Conservation (phyloP, 2,888 invertebrate genomes). For the Scaptomyza flava region DNA sequence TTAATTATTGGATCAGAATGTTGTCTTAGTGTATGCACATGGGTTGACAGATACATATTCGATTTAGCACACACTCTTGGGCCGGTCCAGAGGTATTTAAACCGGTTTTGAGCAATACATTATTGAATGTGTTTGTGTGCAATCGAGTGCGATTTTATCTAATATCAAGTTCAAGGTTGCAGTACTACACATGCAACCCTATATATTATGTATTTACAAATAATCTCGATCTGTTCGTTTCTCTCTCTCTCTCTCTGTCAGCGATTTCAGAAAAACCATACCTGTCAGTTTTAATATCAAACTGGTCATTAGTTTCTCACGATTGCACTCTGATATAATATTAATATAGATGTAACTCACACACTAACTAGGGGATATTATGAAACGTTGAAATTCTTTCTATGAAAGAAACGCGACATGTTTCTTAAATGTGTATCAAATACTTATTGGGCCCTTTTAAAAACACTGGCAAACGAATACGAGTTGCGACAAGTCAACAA, state of each 20-base stretch:
- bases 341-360: too few species aligned
- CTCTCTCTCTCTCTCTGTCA: not conserved
- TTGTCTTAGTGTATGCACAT: constrained; percentile 33
- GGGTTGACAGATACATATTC: constrained; percentile 32
- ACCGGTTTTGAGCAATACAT: constrained; percentile 58
- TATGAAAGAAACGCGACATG: too few species aligned
- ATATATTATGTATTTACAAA: constrained; percentile 55
- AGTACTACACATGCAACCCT: constrained; percentile 50
- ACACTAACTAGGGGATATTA: too few species aligned
- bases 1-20: constrained; percentile 11
- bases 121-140: constrained; percentile 19
- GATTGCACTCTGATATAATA: too few species aligned
- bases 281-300: too few species aligned
- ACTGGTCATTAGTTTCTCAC: too few species aligned
- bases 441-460: too few species aligned
- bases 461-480: too few species aligned
- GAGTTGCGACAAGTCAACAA: constrained; percentile 8
- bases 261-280: too few species aligned
- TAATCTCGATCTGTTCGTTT: constrained; percentile 5
- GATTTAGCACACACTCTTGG: constrained; percentile 43
- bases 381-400: too few species aligned
- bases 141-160: constrained; percentile 66
- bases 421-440: too few species aligned
- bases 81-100: constrained; percentile 35
- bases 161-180: constrained; percentile 82